Base-by-base conservation (phyloP, 2,888 invertebrate species). In the Heteropelma amictum region DNA sequence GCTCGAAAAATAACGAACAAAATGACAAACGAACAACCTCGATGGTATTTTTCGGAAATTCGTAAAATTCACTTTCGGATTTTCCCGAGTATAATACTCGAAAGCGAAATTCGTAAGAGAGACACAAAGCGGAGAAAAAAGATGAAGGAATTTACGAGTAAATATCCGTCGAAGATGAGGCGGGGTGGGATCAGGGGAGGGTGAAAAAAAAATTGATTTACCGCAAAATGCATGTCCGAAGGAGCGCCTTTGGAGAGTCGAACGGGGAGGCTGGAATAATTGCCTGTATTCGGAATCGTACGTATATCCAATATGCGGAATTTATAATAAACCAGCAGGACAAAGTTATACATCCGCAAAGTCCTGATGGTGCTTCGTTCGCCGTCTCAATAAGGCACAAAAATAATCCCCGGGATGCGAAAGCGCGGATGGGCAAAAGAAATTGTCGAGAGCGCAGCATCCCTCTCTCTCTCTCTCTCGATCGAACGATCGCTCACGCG, bases 341-440 rank as follows among this genome's bases (percentile, higher is more conserved):
- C 58, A 28, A 42, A 28, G 60, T 45, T n/a, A 60, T 60, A 35
- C 28, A 28, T 23, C 60, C 7, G 19, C 8, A 21, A 60, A 28
- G 28, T 47, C 38, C 45, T 53, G 54, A 12, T 26, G 17, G n/a
- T n/a, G n/a, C n/a, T 61, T 45, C 8, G 17, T 49, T 17, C 28
- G 40, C 49, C 49, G 61, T 68, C 68, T 73, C 61, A 28, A 73
- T 74, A 64, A 45, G n/a, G 58, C 63, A 69, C 58, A 64, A 64
- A 64, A 68, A 73, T 60, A 42, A 42, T 73, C 47, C 61, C n/a
- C n/a, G n/a, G n/a, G n/a, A 30, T 38, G 35, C 45, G 30, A 30
- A 56, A 28, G 17, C 33, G 38, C n/a, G 28, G 23, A 12, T n/a
- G 49, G 23, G 49, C 19, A 42, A 33, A 64, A 64, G 64, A 64